phyloP scores from a whole-genome alignment of 2,888 invertebrate species.

The Aphodius sticticus region DNA sequence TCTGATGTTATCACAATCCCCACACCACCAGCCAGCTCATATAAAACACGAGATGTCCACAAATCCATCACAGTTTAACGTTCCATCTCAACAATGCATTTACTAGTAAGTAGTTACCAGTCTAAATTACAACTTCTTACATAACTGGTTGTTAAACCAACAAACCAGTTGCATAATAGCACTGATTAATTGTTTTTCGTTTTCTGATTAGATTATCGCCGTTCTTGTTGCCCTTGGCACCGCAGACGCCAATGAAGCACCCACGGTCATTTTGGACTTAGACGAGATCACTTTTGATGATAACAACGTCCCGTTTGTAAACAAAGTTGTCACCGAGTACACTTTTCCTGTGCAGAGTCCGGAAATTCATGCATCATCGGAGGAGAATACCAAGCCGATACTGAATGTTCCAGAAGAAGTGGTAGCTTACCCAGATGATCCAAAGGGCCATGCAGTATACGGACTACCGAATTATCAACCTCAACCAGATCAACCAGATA shows the following conservation, averaged over 20 bases:
- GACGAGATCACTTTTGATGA: background rate
- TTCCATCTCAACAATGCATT: background rate
- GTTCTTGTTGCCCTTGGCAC: background rate
- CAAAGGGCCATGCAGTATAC: background rate
- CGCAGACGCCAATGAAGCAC: background rate
- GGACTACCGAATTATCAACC: too few species aligned
- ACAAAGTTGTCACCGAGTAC: background rate
- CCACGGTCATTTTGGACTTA: background rate
- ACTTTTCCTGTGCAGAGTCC: background rate
- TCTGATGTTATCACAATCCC: background rate
- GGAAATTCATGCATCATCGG: too few species aligned
- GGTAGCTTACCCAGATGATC: background rate
- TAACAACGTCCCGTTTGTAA: background rate
- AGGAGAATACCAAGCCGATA: background rate
- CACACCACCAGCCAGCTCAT: background rate
- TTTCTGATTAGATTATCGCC: background rate
- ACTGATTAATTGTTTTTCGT: too few species aligned
- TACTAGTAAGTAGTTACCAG: background rate
- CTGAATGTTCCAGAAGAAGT: background rate
- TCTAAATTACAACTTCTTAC: background rate
- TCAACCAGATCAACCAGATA: too few species aligned
- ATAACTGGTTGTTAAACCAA: background rate
- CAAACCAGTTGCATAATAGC: too few species aligned
- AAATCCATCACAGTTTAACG: background rate
- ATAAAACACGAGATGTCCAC: background rate